phyloP scores from a whole-genome alignment of 2,888 invertebrate genomes.

The Operophtera brumata region DNA sequence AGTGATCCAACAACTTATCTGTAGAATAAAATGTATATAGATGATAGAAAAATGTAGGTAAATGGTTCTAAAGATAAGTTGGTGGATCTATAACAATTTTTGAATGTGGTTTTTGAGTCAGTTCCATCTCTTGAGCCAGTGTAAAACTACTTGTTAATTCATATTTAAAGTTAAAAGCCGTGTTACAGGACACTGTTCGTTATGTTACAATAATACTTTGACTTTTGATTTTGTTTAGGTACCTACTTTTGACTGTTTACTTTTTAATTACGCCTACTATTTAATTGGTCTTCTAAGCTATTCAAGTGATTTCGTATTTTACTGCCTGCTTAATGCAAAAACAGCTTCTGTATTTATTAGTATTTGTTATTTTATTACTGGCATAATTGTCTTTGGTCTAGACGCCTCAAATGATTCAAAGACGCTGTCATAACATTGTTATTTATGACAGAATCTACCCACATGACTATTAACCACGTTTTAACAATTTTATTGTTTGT shows the following conservation, averaged over 20 bases:
- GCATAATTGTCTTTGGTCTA: conserved; percentile 16
- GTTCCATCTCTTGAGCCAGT: no score
- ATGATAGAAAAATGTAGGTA: no score
- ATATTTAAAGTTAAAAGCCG: no score
- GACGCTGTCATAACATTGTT: conserved; percentile 18
- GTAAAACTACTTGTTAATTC: no score
- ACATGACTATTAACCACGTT: conserved; percentile 18
- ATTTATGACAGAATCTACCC: conserved; percentile 17
- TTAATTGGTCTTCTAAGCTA: neutral
- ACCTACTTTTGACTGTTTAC: neutral
- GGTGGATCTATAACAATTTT: no score
- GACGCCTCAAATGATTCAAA: conserved; percentile 10
- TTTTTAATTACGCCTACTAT: neutral
- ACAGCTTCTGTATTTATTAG: neutral
- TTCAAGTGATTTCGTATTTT: neutral
- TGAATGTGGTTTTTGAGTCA: no score
- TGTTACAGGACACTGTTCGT: no score
- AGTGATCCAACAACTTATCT: no score
- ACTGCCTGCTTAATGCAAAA: conserved; percentile 5
- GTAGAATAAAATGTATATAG: no score
- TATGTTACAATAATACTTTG: no score
- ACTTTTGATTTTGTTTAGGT: neutral
- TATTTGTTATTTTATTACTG: conserved; percentile 1
- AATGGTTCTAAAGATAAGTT: no score
- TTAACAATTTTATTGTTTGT: conserved; percentile 8